Base-by-base conservation (phyloP, 2,113 vertebrate genomes). In the Probosciger aterrimus region DNA sequence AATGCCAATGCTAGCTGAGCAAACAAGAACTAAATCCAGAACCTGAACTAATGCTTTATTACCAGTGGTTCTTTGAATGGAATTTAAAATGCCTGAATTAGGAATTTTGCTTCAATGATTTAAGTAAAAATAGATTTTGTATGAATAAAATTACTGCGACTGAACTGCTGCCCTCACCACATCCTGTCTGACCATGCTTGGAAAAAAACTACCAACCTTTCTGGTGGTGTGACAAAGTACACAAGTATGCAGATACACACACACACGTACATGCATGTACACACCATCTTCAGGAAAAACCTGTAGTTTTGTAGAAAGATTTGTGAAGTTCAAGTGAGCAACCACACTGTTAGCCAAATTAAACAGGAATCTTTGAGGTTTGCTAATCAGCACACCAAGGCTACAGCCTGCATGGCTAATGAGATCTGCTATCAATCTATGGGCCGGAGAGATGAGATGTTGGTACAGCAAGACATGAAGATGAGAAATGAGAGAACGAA, bases 211-310 rank as follows among this genome's bases (percentile, higher is more conserved):
- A 73, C 11, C 49, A 73, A 3, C 19, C 25, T 37, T 30, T 71
- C 68, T 16, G 25, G 39, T 64, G 60, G 8, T 63, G 16, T 53
- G 64, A 28, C 71, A 43, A 88, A 68, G 28, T 28, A 71, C 25
- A 2, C 17, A 37, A 1, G 5, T 14, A 30, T 27, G 39, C 47
- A 49, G 17, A 55, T 10, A 50, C 5, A 27, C 11, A 23, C 7
- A n/a, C 43, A 39, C 5, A 15, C 2, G 7, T 0, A 0, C 9
- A 30, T 3, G 16, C 2, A 4, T 2, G 27, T 49, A 41, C 18
- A 49, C 39, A 28, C 0, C 3, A 57, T 43, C 77, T 85, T 76
- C 70, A 91, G 57, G 41, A 52, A 82, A 91, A 71, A 82, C 10
- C 27, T 49, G 53, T 24, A 74, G 33, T 71, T 76, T 44, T 71